Evolutionary conservation across 2,797 vertebrate species (phyloP).

Genomic region (Yasuhikotakia modesta): DNA sequence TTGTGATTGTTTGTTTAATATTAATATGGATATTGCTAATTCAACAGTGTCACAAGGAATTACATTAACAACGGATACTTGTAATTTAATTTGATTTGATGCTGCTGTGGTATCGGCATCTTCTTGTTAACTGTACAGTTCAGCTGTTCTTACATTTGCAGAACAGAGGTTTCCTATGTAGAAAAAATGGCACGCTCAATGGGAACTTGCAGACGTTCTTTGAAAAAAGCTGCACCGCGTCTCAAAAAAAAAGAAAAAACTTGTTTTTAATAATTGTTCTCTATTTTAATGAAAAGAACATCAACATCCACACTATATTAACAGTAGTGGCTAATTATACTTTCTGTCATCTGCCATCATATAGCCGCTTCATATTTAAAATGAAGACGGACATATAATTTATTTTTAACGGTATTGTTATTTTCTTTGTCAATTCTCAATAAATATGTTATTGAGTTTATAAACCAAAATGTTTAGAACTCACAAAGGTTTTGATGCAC

Average conservation of each 20-base stretch:
- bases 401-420: not conserved
- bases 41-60: not conserved
- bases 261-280: not conserved
- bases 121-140: not conserved
- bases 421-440: not conserved
- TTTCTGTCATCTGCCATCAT: not conserved
- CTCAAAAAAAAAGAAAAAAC: not conserved
- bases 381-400: not conserved
- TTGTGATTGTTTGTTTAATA: slow-evolving; percentile 60
- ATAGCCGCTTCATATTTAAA: not conserved
- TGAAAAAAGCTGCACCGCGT: not conserved
- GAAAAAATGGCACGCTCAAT: not conserved
- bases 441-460: not conserved
- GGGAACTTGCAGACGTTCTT: not conserved
- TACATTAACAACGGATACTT: not conserved
- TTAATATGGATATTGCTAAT: slow-evolving; percentile 33
- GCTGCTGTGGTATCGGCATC: not conserved
- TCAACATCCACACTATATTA: not conserved
- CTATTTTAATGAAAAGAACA: not conserved
- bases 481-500: not conserved
- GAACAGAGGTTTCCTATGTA: not conserved
- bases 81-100: not conserved
- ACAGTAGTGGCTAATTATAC: not conserved
- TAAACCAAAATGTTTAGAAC: not conserved
- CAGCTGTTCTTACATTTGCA: not conserved